A percentile compares a stretch with the other conserved stretches of the same genome.
Evolutionary conservation across 2,888 invertebrate genomes (phyloP).

Genomic region (Calliphora vomitoria): DNA sequence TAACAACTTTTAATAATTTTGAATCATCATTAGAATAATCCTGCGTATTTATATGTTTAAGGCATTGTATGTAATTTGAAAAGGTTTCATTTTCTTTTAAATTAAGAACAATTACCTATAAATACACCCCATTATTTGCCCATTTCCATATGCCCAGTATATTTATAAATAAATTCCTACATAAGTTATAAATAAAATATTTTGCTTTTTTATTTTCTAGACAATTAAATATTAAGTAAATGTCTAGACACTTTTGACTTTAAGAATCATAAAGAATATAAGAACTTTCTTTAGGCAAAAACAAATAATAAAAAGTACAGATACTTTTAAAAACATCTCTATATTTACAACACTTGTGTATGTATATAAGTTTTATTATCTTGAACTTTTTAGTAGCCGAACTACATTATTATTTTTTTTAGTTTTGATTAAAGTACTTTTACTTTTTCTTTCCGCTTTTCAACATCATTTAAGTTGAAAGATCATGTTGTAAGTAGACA

Average conservation of each 20-base stretch:
- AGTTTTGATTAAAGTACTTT: constrained; percentile 28
- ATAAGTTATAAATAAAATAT: not conserved
- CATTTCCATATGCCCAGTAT: not conserved
- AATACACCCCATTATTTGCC: not conserved
- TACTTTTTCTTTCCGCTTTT: constrained; percentile 42
- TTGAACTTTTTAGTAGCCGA: constrained; percentile 44
- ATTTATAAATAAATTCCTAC: not conserved
- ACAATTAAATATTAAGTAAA: constrained; percentile 50
- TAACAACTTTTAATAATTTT: too few species aligned
- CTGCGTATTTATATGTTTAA: too few species aligned
- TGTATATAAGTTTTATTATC: constrained; percentile 46
- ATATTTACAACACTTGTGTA: constrained; percentile 7
- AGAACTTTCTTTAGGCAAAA: constrained; percentile 34
- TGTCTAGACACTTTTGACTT: constrained; percentile 62
- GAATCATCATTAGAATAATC: too few species aligned
- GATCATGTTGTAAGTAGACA: constrained; percentile 62
- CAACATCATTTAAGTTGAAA: constrained; percentile 52
- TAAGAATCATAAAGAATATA: not conserved
- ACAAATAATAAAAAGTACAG: not conserved
- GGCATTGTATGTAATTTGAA: too few species aligned
- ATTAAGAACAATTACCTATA: too few species aligned
- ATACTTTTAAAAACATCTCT: constrained; percentile 2
- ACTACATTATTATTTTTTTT: not conserved
- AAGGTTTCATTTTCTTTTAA: too few species aligned
- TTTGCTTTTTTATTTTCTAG: not conserved